Evolutionary conservation across 2,888 invertebrate genomes (phyloP).

Genomic region (Melieria crassipennis): DNA sequence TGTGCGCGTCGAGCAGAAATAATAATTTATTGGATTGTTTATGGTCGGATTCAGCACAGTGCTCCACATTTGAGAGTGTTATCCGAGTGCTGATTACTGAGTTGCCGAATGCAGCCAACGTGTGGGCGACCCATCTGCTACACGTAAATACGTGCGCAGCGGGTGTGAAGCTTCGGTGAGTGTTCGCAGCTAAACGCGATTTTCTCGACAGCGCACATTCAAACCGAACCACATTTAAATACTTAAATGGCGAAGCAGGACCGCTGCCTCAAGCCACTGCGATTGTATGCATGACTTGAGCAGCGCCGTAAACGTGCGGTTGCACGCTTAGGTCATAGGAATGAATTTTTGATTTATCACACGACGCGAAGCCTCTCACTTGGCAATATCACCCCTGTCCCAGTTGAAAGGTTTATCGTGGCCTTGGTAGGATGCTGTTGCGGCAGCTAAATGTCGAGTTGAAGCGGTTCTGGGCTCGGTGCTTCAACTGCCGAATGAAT

Average conservation of each 20-base stretch:
- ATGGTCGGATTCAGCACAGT: too few relatives aligned
- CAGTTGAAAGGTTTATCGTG: constrained; percentile 1
- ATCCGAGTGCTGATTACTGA: too few relatives aligned
- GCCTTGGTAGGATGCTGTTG: neutral
- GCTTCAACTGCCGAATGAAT: too few relatives aligned
- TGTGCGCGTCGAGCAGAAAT: too few relatives aligned
- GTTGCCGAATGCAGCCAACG: too few relatives aligned
- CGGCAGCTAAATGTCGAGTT: neutral
- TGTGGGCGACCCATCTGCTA: too few relatives aligned
- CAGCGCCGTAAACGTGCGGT: neutral
- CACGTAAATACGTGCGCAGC: too few relatives aligned
- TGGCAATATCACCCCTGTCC: constrained; percentile 11
- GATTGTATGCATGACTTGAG: neutral
- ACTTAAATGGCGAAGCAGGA: neutral
- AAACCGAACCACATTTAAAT: neutral
- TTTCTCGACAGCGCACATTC: neutral
- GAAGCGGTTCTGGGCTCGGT: too few relatives aligned
- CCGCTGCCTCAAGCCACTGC: neutral
- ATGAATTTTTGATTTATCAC: constrained; percentile 26
- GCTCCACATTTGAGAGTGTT: too few relatives aligned
- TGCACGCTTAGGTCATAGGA: neutral
- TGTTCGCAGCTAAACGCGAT: too few relatives aligned
- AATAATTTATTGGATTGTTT: too few relatives aligned
- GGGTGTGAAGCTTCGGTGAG: too few relatives aligned
- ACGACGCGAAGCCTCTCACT: constrained; percentile 4